A percentile compares a stretch with the other conserved stretches of the same genome.
phyloP scores from a whole-genome alignment of 2,113 vertebrate genomes.

The Vulpes vulpes region DNA sequence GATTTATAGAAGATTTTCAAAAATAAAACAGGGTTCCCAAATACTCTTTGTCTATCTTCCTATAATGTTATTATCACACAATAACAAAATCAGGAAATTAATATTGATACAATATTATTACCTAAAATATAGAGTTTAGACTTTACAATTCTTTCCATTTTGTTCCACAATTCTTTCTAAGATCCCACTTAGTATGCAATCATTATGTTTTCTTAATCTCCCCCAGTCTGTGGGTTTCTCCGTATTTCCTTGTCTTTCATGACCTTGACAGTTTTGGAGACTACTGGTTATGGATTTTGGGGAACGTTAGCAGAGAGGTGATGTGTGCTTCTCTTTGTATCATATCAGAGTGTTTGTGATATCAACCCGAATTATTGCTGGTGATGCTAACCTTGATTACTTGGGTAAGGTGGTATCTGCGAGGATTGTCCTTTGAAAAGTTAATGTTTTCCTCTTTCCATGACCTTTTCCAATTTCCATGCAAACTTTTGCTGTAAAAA shows the following conservation, averaged over 20 bases:
- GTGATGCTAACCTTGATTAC: not conserved
- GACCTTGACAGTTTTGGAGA: not conserved
- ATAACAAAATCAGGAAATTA: not conserved
- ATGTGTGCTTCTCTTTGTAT: not conserved
- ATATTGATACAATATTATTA: not conserved
- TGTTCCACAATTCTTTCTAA: not conserved
- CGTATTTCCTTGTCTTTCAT: not conserved
- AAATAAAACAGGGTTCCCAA: not conserved
- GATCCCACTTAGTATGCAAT: not conserved
- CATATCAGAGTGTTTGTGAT: no score
- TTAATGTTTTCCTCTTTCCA: not conserved
- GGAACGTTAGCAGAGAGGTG: not conserved
- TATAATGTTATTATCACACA: not conserved
- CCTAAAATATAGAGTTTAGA: not conserved
- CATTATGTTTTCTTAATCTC: not conserved
- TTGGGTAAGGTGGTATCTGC: not conserved
- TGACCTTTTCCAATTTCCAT: not conserved
- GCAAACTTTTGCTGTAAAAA: not conserved
- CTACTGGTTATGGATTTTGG: not conserved
- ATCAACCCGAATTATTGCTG: not conserved
- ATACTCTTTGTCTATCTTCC: not conserved
- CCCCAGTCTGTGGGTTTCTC: not conserved
- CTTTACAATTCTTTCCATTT: not conserved
- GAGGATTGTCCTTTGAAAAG: not conserved
- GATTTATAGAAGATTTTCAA: not conserved